Evolutionary conservation across 2,888 invertebrate genomes (phyloP).

Genomic region (Nomada goodeniana): DNA sequence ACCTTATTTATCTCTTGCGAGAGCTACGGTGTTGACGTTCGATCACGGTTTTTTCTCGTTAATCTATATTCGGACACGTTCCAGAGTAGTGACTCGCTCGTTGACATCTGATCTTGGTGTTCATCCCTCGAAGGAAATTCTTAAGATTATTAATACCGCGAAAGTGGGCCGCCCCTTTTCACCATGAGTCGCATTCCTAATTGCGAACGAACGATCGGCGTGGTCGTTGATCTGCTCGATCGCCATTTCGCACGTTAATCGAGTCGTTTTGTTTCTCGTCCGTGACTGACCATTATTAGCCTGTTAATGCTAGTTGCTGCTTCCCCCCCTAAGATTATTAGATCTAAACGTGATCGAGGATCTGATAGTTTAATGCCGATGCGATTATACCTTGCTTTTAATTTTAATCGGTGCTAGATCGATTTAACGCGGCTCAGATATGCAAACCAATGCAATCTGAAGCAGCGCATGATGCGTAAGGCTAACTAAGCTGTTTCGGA

Average conservation of each 20-base stretch:
- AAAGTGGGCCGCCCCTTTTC: conserved; percentile 1
- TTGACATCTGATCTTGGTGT: conserved; percentile 1
- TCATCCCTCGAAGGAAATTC: conserved; percentile 1
- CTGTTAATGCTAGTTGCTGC: background rate
- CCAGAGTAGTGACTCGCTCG: background rate
- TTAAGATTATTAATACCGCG: background rate
- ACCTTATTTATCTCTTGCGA: too few relatives aligned
- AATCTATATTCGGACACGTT: conserved; percentile 42
- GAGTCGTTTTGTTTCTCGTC: background rate
- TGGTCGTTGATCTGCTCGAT: background rate
- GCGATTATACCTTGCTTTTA: background rate
- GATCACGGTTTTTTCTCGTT: conserved; percentile 26
- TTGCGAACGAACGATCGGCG: background rate
- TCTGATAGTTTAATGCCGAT: background rate
- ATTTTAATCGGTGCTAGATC: background rate
- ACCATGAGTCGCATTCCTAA: background rate
- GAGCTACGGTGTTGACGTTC: background rate
- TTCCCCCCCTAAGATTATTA: background rate
- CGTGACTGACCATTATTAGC: background rate
- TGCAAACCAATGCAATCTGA: background rate
- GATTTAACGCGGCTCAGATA: background rate
- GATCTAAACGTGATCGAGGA: background rate
- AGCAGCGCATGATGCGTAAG: background rate
- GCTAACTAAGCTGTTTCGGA: conserved; percentile 1
- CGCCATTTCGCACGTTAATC: conserved; percentile 7